A percentile compares a stretch with the other conserved stretches of the same genome.
Conservation (phyloP, 2,888 invertebrate genomes). For the Caenorhabditis sp. region DNA sequence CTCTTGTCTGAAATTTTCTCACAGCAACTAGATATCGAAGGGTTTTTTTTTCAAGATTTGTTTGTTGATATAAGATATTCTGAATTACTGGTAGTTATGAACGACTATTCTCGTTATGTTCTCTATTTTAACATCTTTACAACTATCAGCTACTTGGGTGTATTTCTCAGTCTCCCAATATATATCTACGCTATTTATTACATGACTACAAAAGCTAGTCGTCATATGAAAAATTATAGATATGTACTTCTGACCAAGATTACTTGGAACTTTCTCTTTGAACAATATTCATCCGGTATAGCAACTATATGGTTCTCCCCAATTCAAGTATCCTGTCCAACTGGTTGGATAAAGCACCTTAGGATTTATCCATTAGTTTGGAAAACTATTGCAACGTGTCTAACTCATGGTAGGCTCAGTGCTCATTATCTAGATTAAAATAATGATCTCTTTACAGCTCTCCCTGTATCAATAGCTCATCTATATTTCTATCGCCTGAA, state of each 20-base stretch:
- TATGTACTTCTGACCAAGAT: neutral
- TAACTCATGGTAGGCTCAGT: neutral
- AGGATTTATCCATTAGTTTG: neutral
- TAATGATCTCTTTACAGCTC: neutral
- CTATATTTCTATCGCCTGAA: constrained; percentile 5
- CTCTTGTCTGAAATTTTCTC: too few species aligned
- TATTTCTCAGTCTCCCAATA: neutral
- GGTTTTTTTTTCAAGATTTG: too few species aligned
- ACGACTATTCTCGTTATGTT: neutral
- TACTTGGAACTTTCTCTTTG: neutral
- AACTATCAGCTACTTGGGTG: neutral
- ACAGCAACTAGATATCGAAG: too few species aligned
- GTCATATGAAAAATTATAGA: neutral
- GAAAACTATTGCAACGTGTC: neutral
- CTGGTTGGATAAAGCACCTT: neutral
- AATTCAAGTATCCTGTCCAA: neutral
- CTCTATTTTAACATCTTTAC: neutral
- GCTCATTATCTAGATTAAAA: too few species aligned
- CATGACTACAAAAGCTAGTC: neutral
- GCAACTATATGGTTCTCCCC: neutral
- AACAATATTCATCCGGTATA: neutral
- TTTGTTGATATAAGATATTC: too few species aligned
- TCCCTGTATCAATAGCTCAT: constrained; percentile 2
- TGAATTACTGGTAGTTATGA: too few species aligned
- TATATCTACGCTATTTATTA: neutral